Percentiles rank a stretch among this genome's conserved stretches.
Conservation (phyloP, 1,140 invertebrate genomes). For the Palaemon carinicauda region DNA sequence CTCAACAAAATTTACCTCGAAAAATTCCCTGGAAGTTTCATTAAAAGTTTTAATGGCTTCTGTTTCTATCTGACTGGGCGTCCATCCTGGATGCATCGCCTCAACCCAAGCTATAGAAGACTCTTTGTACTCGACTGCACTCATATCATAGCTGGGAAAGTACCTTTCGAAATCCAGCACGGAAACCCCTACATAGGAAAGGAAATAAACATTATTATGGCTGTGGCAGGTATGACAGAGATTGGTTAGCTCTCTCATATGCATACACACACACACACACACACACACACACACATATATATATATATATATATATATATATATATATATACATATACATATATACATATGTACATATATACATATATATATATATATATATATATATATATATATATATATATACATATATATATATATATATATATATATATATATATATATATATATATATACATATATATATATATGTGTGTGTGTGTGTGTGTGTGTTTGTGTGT, state of each 20-base stretch:
- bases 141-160: no score
- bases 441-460: neutral
- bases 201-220: no score
- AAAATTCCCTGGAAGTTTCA: no score
- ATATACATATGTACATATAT: neutral
- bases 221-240: no score
- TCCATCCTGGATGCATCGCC: no score
- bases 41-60: no score
- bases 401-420: slow-evolving; percentile 11
- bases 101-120: no score
- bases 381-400: slow-evolving; percentile 19
- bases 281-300: neutral
- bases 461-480: neutral
- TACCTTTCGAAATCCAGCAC: no score
- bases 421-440: neutral
- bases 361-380: neutral
- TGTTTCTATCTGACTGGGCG: no score
- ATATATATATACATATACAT: neutral
- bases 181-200: no score
- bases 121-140: no score
- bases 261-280: neutral
- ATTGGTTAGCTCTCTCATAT: neutral
- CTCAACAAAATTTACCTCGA: no score
- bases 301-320: slow-evolving; percentile 2
- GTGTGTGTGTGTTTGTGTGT: neutral